phyloP scores from a whole-genome alignment of 2,888 invertebrate genomes.

The Chymomyza procnemis region DNA sequence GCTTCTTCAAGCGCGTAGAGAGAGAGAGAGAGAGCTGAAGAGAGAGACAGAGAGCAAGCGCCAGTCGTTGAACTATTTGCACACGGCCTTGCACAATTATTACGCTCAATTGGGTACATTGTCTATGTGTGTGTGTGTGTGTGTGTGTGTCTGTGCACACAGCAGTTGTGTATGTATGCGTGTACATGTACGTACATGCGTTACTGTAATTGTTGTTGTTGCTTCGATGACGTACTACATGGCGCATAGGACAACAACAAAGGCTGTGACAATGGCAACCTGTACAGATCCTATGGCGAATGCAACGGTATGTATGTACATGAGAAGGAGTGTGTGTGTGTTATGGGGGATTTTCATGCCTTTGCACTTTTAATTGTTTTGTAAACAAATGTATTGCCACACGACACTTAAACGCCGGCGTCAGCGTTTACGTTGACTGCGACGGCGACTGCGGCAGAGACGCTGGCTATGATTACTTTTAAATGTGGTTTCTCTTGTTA shows the following conservation, averaged over 20 bases:
- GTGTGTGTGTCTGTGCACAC: background rate
- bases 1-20: too few species aligned
- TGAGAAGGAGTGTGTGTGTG: background rate
- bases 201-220: constrained; percentile 1
- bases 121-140: background rate
- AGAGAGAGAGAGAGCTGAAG: background rate
- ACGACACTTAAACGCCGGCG: constrained; percentile 35
- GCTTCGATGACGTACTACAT: background rate
- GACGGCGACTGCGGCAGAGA: background rate
- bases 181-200: constrained; percentile 20
- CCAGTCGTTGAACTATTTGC: constrained; percentile 69
- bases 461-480: constrained; percentile 31
- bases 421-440: constrained; percentile 1
- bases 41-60: constrained; percentile 18
- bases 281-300: background rate
- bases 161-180: too few species aligned
- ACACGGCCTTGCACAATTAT: constrained; percentile 57
- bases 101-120: background rate
- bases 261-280: background rate
- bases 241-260: background rate
- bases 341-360: constrained; percentile 6
- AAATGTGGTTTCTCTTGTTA: background rate
- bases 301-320: background rate
- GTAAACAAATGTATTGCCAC: constrained; percentile 59
- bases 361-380: constrained; percentile 48